Conservation (phyloP, 1,140 invertebrate genomes). For the Drosophila tani region DNA sequence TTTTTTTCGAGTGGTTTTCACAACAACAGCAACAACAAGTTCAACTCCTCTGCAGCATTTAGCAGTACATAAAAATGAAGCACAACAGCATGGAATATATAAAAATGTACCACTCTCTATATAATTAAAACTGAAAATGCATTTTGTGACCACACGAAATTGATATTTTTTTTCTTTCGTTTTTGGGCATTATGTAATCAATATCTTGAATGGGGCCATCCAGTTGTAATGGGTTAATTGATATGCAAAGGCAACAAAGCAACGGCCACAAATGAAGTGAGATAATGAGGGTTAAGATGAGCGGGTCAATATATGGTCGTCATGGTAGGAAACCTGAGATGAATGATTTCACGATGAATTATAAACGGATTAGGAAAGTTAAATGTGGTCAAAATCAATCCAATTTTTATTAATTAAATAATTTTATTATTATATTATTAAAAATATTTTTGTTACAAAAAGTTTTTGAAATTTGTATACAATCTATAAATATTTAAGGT, state of each 20-base stretch:
- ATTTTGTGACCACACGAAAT: constrained; percentile 56
- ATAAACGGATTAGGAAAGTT: constrained; percentile 7
- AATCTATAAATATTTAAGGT: too few relatives aligned
- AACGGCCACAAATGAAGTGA: constrained; percentile 35
- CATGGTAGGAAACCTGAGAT: constrained; percentile 6
- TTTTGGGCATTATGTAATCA: constrained; percentile 46
- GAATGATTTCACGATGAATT: background rate
- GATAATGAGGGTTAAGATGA: constrained; percentile 45
- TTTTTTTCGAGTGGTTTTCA: constrained; percentile 61
- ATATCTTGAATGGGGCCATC: constrained; percentile 42
- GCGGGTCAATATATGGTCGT: constrained; percentile 12
- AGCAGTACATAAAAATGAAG: constrained; percentile 75
- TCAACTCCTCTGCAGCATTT: constrained; percentile 80
- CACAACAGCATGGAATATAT: constrained; percentile 38
- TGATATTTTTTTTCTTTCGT: constrained; percentile 18
- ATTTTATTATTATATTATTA: background rate
- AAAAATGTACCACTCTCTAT: constrained; percentile 45
- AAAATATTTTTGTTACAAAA: background rate
- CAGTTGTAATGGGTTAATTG: constrained; percentile 43
- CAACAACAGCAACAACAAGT: constrained; percentile 26
- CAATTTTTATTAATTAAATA: background rate
- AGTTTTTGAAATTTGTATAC: too few relatives aligned
- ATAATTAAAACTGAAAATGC: constrained; percentile 64
- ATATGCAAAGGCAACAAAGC: constrained; percentile 25
- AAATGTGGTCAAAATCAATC: background rate